phyloP scores from a whole-genome alignment of 2,797 vertebrate genomes.

The Etheostoma perlongum region DNA sequence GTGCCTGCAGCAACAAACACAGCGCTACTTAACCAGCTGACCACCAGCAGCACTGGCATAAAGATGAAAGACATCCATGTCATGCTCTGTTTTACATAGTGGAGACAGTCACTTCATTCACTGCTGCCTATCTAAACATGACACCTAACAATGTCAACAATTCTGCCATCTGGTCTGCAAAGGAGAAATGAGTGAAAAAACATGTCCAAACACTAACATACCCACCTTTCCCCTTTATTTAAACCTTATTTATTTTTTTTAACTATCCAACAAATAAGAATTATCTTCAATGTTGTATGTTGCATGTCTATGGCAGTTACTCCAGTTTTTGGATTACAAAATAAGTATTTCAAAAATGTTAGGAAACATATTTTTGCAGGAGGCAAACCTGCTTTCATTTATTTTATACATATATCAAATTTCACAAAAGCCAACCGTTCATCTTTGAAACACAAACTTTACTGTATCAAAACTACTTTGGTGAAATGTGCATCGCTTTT shows the following conservation, averaged over 20 bases:
- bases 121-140: slow-evolving; percentile 55
- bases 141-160: slow-evolving; percentile 67
- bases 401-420: background rate
- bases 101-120: slow-evolving; percentile 58
- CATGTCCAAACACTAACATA: background rate
- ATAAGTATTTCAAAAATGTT: background rate
- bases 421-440: background rate
- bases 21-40: slow-evolving; percentile 33
- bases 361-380: background rate
- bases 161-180: slow-evolving; percentile 43
- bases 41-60: slow-evolving; percentile 24
- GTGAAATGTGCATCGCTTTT: background rate
- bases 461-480: background rate
- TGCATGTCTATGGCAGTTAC: background rate
- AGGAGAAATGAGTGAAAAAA: slow-evolving; percentile 8
- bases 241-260: background rate
- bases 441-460: background rate
- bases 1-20: slow-evolving; percentile 18
- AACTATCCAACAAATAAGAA: slow-evolving; percentile 5
- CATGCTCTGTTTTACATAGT: slow-evolving; percentile 63
- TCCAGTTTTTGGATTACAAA: background rate
- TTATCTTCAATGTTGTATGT: slow-evolving; percentile 11
- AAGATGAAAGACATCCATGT: slow-evolving; percentile 47
- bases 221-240: background rate
- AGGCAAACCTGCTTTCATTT: background rate